Percentiles rank a stretch among this genome's conserved stretches.
Evolutionary conservation across 2,797 vertebrate genomes (phyloP).

Genomic region (Lateolabrax maculatus): DNA sequence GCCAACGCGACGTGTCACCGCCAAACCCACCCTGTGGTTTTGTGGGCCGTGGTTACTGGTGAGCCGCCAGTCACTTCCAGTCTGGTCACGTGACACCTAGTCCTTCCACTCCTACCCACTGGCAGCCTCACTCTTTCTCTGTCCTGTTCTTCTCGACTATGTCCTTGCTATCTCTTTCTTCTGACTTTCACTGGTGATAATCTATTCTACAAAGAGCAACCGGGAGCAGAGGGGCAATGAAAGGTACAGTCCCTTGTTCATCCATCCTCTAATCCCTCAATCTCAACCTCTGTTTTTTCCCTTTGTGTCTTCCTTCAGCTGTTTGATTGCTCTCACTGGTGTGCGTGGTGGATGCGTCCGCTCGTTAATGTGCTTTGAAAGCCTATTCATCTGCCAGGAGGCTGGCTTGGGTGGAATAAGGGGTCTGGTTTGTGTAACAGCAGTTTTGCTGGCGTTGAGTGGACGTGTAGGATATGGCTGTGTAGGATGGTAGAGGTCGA

Average conservation of each 20-base stretch:
- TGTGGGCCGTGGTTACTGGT: conserved; percentile 54
- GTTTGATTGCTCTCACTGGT: not conserved
- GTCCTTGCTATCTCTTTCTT: not conserved
- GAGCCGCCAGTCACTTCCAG: conserved; percentile 40
- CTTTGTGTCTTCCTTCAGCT: conserved; percentile 14
- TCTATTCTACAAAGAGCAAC: conserved; percentile 1
- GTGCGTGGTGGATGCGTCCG: not conserved
- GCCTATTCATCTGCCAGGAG: conserved; percentile 22
- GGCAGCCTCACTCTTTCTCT: conserved; percentile 32
- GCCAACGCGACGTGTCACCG: conserved; percentile 22
- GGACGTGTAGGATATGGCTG: conserved; percentile 33
- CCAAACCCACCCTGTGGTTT: conserved; percentile 64
- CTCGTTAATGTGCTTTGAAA: conserved; percentile 53
- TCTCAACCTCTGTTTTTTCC: not conserved
- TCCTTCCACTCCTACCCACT: conserved; percentile 44
- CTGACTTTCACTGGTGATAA: conserved; percentile 2
- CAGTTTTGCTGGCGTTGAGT: conserved; percentile 24
- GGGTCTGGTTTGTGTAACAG: conserved; percentile 53
- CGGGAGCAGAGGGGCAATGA: conserved; percentile 51
- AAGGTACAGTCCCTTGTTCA: conserved; percentile 54
- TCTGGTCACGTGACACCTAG: conserved; percentile 42
- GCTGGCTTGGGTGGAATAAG: conserved; percentile 10
- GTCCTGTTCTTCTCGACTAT: conserved; percentile 18
- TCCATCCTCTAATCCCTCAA: not conserved
- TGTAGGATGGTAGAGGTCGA: conserved; percentile 16